Conservation (phyloP, 2,797 vertebrate species). For the Nyctibius grandis region DNA sequence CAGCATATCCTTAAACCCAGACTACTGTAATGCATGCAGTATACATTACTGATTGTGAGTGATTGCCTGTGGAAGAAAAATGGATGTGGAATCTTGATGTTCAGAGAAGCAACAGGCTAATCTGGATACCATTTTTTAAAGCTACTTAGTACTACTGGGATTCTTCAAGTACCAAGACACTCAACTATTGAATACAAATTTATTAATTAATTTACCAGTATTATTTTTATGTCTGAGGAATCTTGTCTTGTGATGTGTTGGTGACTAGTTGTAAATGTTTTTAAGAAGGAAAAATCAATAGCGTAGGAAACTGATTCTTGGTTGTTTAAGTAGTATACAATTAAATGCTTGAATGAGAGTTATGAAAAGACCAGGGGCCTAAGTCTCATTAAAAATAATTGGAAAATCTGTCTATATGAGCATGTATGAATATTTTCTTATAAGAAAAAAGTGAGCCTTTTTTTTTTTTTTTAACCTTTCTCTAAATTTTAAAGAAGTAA, state of each 20-base stretch:
- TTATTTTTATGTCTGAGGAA: background rate
- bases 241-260: background rate
- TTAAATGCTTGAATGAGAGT: background rate
- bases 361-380: background rate
- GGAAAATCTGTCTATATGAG: background rate
- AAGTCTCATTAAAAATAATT: background rate
- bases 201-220: background rate
- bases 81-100: background rate
- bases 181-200: background rate
- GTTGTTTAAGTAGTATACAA: background rate
- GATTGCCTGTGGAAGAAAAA: background rate
- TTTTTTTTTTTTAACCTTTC: background rate
- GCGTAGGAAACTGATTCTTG: background rate
- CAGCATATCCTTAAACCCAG: background rate
- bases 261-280: background rate
- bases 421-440: background rate
- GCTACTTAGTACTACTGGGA: background rate
- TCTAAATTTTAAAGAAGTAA: background rate
- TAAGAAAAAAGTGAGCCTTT: background rate
- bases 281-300: background rate
- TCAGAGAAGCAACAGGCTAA: background rate
- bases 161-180: background rate
- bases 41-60: background rate
- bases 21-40: background rate
- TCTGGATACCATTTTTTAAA: background rate